A percentile compares a stretch with the other conserved stretches of the same genome.
Conservation (phyloP, 92 coral and sea anemone genomes). For the Metridium senile region DNA sequence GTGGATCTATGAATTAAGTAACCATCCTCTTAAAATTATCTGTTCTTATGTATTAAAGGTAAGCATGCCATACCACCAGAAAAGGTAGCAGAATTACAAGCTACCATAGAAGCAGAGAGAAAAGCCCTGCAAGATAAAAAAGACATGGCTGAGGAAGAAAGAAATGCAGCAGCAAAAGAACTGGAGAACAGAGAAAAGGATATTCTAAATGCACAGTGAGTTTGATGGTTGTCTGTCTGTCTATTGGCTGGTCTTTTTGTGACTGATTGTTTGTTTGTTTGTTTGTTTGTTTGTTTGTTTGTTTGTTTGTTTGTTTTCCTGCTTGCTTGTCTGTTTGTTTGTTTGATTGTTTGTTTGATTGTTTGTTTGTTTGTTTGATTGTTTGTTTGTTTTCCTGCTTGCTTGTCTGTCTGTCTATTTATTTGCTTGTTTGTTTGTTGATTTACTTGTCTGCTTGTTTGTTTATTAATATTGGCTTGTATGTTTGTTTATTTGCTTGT, state of each 20-base stretch:
- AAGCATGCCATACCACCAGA: slow-evolving; percentile 89
- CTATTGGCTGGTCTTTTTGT: not conserved
- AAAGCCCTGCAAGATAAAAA: slow-evolving; percentile 76
- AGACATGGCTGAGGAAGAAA: slow-evolving; percentile 97
- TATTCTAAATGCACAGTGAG: slow-evolving; percentile 85
- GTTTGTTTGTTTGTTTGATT: too few relatives aligned
- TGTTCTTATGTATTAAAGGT: slow-evolving; percentile 14
- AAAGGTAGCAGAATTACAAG: slow-evolving; percentile 92
- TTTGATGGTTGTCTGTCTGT: not conserved
- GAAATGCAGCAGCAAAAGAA: slow-evolving; percentile 82
- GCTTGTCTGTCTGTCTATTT: too few relatives aligned
- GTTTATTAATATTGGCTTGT: too few relatives aligned
- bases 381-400: too few relatives aligned
- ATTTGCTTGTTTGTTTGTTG: too few relatives aligned
- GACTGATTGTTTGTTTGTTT: too few relatives aligned
- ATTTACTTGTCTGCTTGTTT: too few relatives aligned
- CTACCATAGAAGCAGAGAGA: slow-evolving; percentile 90
- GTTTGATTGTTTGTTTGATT: too few relatives aligned
- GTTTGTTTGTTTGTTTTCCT: too few relatives aligned
- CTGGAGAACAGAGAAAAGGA: slow-evolving; percentile 93
- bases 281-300: too few relatives aligned
- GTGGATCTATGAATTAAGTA: not conserved
- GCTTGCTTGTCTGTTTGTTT: too few relatives aligned
- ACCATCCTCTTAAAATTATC: not conserved
- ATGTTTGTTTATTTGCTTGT: too few relatives aligned